These are phyloP conservation scores for Rhinichthys osculus DNA, from an alignment of 2,797 vertebrate species.

Conservation along the genomic window DNA sequence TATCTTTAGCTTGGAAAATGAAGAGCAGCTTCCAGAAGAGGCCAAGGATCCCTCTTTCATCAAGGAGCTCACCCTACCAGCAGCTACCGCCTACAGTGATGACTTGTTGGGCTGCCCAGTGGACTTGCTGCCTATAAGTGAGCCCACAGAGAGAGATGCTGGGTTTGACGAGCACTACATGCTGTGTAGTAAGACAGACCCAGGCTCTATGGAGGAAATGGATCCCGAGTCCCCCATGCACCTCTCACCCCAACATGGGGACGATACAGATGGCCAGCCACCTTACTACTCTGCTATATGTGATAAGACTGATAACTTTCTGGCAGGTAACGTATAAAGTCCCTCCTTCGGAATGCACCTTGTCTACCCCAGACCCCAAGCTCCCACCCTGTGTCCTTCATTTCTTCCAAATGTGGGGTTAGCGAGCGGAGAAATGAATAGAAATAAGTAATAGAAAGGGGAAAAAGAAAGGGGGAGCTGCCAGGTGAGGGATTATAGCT, in stretches of 20 bases:
- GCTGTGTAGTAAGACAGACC: conserved; percentile 71
- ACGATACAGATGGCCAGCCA: conserved; percentile 71
- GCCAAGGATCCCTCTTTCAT: conserved; percentile 82
- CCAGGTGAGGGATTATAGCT: conserved; percentile 77
- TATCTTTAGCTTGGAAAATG: conserved; percentile 84
- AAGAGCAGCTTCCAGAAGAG: conserved; percentile 83
- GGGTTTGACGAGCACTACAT: conserved; percentile 74
- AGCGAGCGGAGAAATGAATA: conserved; percentile 64
- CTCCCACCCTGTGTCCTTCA: conserved; percentile 70
- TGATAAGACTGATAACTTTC: conserved; percentile 86
- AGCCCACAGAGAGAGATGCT: conserved; percentile 64
- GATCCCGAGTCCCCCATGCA: conserved; percentile 69
- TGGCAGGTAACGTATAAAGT: conserved; percentile 89
- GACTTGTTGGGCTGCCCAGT: conserved; percentile 74
- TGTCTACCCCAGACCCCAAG: conserved; percentile 67
- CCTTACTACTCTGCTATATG: conserved; percentile 83
- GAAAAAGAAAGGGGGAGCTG: conserved; percentile 60
- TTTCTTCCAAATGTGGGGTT: conserved; percentile 75
- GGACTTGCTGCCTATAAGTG: conserved; percentile 77
- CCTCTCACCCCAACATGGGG: conserved; percentile 64
- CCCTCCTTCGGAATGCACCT: conserved; percentile 64
- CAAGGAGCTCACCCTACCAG: conserved; percentile 79
- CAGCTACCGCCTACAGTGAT: conserved; percentile 67
- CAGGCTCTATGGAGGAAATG: conserved; percentile 64
- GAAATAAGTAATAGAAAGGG: conserved; percentile 66